A percentile compares a stretch with the other conserved stretches of the same genome.
Conservation (phyloP, 2,797 vertebrate genomes). For the Huso huso region DNA sequence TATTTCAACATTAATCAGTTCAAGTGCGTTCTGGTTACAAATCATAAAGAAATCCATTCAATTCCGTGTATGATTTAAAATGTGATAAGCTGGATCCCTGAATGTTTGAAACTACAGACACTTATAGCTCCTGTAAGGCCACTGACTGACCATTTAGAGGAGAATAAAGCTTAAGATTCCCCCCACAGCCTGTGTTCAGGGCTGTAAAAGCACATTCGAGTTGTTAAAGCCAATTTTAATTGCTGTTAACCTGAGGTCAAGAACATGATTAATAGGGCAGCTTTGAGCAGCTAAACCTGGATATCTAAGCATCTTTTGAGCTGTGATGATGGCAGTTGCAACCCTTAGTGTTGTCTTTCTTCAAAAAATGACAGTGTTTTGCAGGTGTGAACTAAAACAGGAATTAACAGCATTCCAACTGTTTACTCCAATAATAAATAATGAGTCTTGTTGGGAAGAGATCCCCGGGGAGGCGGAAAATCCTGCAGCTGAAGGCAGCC, state of each 20-base stretch:
- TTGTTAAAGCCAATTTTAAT: slow-evolving; percentile 25
- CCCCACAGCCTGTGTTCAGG: slow-evolving; percentile 27
- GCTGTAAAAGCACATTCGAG: not conserved
- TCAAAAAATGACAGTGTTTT: slow-evolving; percentile 38
- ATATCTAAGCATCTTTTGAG: slow-evolving; percentile 28
- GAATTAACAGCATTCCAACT: slow-evolving; percentile 61
- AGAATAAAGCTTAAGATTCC: slow-evolving; percentile 16
- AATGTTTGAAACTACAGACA: too few relatives aligned
- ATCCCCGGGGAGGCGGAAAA: slow-evolving; percentile 55
- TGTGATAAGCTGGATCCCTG: too few relatives aligned
- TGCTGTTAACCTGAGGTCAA: slow-evolving; percentile 26
- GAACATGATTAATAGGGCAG: slow-evolving; percentile 6
- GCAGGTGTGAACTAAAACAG: slow-evolving; percentile 57
- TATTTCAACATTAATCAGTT: too few relatives aligned
- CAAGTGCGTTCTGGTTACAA: too few relatives aligned
- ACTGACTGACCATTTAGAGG: not conserved
- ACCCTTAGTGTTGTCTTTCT: slow-evolving; percentile 33
- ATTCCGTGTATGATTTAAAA: too few relatives aligned
- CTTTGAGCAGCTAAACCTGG: slow-evolving; percentile 24
- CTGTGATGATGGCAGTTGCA: slow-evolving; percentile 31
- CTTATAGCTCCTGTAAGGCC: too few relatives aligned
- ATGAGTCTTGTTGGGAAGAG: slow-evolving; percentile 56
- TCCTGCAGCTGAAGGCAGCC: slow-evolving; percentile 57
- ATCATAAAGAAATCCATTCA: too few relatives aligned
- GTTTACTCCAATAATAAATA: slow-evolving; percentile 59